Conservation (phyloP, 2,888 invertebrate genomes). For the Ceraclea dissimilis region DNA sequence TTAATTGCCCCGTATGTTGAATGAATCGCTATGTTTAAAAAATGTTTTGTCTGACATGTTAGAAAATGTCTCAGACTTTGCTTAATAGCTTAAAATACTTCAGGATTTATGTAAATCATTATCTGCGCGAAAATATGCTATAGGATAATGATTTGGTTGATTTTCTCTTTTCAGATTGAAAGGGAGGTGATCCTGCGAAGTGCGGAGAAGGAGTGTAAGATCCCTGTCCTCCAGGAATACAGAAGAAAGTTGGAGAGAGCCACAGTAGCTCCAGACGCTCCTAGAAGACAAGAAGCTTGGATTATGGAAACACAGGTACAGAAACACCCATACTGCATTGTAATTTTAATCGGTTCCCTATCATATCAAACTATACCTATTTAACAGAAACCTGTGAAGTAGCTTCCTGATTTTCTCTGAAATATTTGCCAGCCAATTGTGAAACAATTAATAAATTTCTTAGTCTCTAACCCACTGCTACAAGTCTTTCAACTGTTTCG, state of each 20-base stretch:
- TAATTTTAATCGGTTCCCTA: neutral
- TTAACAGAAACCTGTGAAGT: neutral
- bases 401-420: neutral
- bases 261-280: constrained; percentile 68
- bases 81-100: no score
- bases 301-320: constrained; percentile 36
- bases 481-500: no score
- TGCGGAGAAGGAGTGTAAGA: constrained; percentile 69
- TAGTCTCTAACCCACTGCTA: no score
- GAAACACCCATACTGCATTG: neutral
- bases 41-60: no score
- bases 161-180: constrained; percentile 66
- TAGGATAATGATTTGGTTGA: no score
- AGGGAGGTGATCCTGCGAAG: constrained; percentile 68
- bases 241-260: constrained; percentile 46
- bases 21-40: no score
- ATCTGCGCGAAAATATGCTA: no score
- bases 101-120: no score
- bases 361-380: neutral
- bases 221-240: constrained; percentile 69
- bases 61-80: no score
- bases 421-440: neutral
- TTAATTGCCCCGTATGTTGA: no score
- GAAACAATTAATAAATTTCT: no score
- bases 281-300: constrained; percentile 69